Evolutionary conservation across 2,113 vertebrate genomes (phyloP).

Genomic region (Dicaeum eximium): DNA sequence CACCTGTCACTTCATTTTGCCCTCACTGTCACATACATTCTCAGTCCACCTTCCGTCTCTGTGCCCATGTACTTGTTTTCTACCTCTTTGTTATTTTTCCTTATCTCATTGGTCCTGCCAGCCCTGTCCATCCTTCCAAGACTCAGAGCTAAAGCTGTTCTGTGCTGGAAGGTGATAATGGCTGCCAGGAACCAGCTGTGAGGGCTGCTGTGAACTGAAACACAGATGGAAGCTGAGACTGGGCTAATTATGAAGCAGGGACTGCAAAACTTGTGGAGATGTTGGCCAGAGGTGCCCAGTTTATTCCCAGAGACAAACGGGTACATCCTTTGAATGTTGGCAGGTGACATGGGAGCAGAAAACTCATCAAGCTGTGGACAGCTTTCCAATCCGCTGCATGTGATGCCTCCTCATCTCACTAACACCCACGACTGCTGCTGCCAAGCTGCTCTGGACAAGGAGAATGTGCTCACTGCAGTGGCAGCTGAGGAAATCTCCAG

Average conservation of each 20-base stretch:
- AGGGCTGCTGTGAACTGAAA: background rate
- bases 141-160: background rate
- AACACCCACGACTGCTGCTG: background rate
- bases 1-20: background rate
- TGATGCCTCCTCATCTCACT: background rate
- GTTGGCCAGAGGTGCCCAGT: background rate
- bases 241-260: background rate
- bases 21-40: background rate
- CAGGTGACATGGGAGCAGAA: background rate
- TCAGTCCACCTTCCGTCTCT: background rate
- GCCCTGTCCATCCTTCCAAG: background rate
- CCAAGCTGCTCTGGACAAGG: conserved; percentile 18
- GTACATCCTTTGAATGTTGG: background rate
- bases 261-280: background rate
- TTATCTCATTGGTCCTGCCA: background rate
- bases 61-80: background rate
- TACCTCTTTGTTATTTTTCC: background rate
- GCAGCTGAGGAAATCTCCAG: background rate
- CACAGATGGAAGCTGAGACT: background rate
- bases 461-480: background rate
- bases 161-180: background rate
- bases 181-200: conserved; percentile 8
- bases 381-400: background rate
- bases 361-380: background rate
- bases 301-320: background rate